Base-by-base conservation (phyloP, 2,888 invertebrate species). In the Drosophila mayaguana region DNA sequence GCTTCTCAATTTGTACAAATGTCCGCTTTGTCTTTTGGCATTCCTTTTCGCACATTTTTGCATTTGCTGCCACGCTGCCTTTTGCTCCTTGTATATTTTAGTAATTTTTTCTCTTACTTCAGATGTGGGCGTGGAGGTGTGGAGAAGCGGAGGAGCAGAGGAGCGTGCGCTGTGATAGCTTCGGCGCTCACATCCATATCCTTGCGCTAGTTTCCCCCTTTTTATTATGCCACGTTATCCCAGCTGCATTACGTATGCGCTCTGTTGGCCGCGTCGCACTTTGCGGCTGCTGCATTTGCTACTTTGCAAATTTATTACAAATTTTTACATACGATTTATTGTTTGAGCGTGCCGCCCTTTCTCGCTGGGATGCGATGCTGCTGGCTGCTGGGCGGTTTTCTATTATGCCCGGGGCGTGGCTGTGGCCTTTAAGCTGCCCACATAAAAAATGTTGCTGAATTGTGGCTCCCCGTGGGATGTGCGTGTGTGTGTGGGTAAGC, bases 261-360 rank as follows among this genome's bases (percentile, higher is more conserved):
- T 69, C 69, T 71, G 80, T 86, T 76, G 71, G 83, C 75, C 75
- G 77, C 67, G 67, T 63, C 51, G 59, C 77, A 75, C 70, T 67
- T 68, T 80, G 76, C 62, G 65, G 83, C 80, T 78, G 84, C 76
- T 85, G 77, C 81, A 79, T 78, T 80, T 80, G 83, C 83, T 86
- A 78, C 78, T 83, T 83, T 83, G 87, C 78, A 75, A 81, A 83
- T 84, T 84, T 84, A 84, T 88, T 88, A 84, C 84, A 88, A 84
- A 84, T 84, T 84, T 88, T 86, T 88, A 84, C 84, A 84, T 84
- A 88, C 84, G 84, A 84, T 84, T 84, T 84, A 84, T 84, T 86
- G 84, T 84, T 76, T 64, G 89, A 79, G 84, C 87, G 74, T 77
- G 77, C 79, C 72, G 72, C 68, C 56, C 40, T 50, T 59, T 55